A percentile compares a stretch with the other conserved stretches of the same genome.
Conservation (phyloP, 2,797 vertebrate species). For the Crypturellus tataupa region DNA sequence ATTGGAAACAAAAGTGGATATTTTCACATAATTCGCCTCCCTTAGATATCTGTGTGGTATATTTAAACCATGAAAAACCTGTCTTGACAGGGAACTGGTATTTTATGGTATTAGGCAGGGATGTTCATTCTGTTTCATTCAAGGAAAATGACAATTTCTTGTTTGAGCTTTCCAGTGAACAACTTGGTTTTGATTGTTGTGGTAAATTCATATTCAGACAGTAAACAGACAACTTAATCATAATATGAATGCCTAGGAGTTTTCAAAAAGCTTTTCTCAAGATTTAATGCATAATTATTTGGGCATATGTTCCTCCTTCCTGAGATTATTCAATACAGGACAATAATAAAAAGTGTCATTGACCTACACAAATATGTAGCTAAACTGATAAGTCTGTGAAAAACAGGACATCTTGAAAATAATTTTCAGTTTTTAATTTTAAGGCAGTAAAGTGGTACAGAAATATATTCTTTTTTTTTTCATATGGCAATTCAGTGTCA, state of each 20-base stretch:
- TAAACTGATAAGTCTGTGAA: background rate
- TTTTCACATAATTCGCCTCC: background rate
- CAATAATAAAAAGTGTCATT: background rate
- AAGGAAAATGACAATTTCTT: background rate
- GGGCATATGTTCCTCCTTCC: background rate
- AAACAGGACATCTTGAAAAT: background rate
- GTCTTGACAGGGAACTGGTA: accelerated
- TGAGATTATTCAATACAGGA: background rate
- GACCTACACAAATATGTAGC: background rate
- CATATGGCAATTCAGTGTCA: accelerated
- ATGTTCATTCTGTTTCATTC: background rate
- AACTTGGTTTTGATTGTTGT: background rate
- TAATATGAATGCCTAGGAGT: background rate
- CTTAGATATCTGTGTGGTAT: background rate
- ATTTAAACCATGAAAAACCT: background rate
- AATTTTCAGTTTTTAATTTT: background rate
- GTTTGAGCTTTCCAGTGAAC: background rate
- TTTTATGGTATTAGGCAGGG: background rate
- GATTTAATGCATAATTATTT: background rate
- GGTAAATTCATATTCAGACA: background rate
- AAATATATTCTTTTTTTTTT: background rate
- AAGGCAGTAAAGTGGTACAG: background rate
- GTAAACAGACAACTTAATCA: background rate
- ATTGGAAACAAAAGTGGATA: too few species aligned
- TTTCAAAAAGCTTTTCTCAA: background rate